A percentile compares a stretch with the other conserved stretches of the same genome.
phyloP scores from a whole-genome alignment of 2,888 invertebrate genomes.

The Hyles lineata region DNA sequence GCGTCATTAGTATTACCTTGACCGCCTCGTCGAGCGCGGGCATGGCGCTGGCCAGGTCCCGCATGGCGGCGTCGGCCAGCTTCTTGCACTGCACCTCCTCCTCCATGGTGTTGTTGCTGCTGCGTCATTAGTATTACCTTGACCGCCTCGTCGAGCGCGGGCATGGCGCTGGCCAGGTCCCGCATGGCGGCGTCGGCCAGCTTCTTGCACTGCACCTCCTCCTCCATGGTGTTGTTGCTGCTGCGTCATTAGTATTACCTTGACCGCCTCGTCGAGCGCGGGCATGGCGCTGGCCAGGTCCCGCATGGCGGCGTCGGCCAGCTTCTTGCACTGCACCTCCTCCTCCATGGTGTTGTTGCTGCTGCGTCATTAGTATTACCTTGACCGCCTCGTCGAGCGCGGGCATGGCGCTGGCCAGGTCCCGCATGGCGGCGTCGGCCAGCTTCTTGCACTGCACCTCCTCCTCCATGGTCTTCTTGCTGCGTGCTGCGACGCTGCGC shows the following conservation, averaged over 20 bases:
- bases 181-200: background rate
- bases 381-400: conserved; percentile 92
- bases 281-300: background rate
- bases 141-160: background rate
- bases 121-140: background rate
- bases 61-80: background rate
- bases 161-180: background rate
- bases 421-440: conserved; percentile 92
- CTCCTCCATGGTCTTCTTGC: conserved; percentile 89
- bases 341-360: background rate
- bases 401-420: conserved; percentile 94
- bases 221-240: too few species aligned
- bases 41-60: background rate
- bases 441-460: conserved; percentile 92
- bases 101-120: background rate
- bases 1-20: too few species aligned
- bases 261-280: conserved; percentile 90
- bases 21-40: background rate
- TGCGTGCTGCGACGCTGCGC: conserved; percentile 88
- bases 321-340: background rate
- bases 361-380: conserved; percentile 45
- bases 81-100: conserved; percentile 15
- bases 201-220: background rate
- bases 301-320: background rate
- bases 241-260: background rate